Base-by-base conservation (phyloP, 2,888 invertebrate genomes). In the Eudasyphora cyanicolor region DNA sequence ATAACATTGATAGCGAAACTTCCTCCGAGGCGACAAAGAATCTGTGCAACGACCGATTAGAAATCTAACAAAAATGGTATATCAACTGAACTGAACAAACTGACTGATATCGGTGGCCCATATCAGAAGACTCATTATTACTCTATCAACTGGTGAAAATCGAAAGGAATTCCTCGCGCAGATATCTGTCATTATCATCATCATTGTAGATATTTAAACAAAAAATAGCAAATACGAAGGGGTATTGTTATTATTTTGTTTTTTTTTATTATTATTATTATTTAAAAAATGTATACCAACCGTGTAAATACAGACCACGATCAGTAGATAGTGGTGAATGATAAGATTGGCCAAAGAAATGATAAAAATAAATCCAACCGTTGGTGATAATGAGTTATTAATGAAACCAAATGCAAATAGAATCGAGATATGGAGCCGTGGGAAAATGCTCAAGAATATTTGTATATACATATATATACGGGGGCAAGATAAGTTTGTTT, bases 1-100 rank as follows among this genome's bases (percentile, higher is more conserved):
- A 75, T 84, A 84, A 81, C 75, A 82, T 79, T 85, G 82, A 85
- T 78, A 82, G 76, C 67, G 42, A 74, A 79, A 73, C 67, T 35
- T 67, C 54, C 70, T 5, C 27, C 57, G 29, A 76, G 74, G 45
- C 27, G 57, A 69, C 32, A 69, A 73, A 80, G 86, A 85, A 87
- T 85, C 86, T 85, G 19, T 80, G 79, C 84, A 87, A 84, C 75
- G 85, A 88, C 87, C 87, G 87, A 88, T 87, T 87, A 87, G 80
- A 79, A 73, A 79, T 73, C 74, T 76, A 71, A 80, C 74, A 67
- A 49, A 75, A 45, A 73, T 57, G 45, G 27, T 51, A 19, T 69
- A 19, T 45, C 10, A 19, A 67, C 14, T 42, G 27, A 70, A 49
- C 19, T 17, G 14, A 24, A 71, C 45, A 62, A 38, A 38, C 12